These are phyloP conservation scores for Sturnus vulgaris DNA, from an alignment of 2,113 vertebrate species.

Conservation along the genomic window DNA sequence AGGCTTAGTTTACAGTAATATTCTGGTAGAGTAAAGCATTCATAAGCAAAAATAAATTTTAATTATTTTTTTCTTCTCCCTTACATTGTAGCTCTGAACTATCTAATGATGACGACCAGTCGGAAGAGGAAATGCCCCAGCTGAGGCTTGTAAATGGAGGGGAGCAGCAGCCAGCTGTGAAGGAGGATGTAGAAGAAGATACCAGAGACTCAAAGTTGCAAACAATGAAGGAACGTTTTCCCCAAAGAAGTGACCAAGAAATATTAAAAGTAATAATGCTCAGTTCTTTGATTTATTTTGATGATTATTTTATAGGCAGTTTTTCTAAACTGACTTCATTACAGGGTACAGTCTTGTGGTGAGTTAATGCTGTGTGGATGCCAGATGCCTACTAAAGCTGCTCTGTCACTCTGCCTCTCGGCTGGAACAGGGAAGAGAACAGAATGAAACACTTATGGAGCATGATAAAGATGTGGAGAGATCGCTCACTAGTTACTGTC, in stretches of 20 bases:
- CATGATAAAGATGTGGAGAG: not conserved
- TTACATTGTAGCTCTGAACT: slow-evolving; percentile 34
- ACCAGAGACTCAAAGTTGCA: slow-evolving; percentile 72
- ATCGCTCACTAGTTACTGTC: not conserved
- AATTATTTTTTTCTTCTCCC: not conserved
- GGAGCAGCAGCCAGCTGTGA: not conserved
- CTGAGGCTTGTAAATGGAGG: not conserved
- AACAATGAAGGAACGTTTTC: slow-evolving; percentile 82
- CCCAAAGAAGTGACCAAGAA: slow-evolving; percentile 75
- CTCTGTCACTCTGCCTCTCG: not conserved
- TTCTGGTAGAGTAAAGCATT: not conserved
- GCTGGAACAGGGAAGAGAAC: not conserved
- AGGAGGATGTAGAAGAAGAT: slow-evolving; percentile 36
- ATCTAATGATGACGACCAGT: slow-evolving; percentile 68
- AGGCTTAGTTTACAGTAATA: not conserved
- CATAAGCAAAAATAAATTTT: not conserved
- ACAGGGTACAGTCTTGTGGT: not conserved
- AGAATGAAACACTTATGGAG: not conserved
- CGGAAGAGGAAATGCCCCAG: not conserved
- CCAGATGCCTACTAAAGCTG: not conserved
- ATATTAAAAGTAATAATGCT: slow-evolving; percentile 76
- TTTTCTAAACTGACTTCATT: not conserved
- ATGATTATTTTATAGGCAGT: not conserved
- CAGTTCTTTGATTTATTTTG: not conserved
- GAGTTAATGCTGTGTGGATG: not conserved